Evolutionary conservation across 2,888 invertebrate genomes (phyloP).

Genomic region (Meteorus colon): DNA sequence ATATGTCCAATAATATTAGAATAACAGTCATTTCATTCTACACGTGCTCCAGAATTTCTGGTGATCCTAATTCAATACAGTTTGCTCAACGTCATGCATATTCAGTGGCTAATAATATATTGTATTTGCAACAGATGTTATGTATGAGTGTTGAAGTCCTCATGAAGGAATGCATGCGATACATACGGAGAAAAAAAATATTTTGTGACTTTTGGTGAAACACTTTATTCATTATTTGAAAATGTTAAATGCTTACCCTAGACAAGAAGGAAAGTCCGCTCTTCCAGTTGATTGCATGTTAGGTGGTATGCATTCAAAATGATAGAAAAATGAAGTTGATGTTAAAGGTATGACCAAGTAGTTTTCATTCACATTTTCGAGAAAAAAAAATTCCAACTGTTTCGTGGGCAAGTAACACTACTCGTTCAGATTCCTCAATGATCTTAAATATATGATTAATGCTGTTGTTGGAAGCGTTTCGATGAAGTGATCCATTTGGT

Average conservation of each 20-base stretch:
- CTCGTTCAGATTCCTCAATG: no score
- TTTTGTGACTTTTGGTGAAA: background rate
- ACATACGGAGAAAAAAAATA: slow-evolving; percentile 26
- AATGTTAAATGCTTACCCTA: slow-evolving; percentile 68
- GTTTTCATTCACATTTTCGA: slow-evolving; percentile 52
- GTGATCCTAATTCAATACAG: no score
- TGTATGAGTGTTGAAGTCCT: no score
- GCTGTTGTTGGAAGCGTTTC: no score
- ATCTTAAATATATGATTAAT: no score
- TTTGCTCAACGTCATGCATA: no score
- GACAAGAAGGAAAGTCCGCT: slow-evolving; percentile 69
- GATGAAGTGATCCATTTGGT: background rate
- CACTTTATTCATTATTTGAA: slow-evolving; percentile 31
- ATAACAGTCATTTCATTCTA: no score
- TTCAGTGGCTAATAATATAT: no score
- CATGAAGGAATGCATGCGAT: slow-evolving; percentile 23
- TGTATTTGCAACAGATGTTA: no score
- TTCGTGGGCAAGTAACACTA: no score
- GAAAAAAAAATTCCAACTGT: background rate
- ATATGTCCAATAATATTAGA: background rate
- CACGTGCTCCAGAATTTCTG: no score
- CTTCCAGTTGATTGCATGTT: slow-evolving; percentile 70
- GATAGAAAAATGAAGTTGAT: slow-evolving; percentile 59
- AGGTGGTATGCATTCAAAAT: slow-evolving; percentile 67
- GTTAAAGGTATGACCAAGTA: background rate